A percentile compares a stretch with the other conserved stretches of the same genome.
These are phyloP conservation scores for Calliphora vomitoria DNA, from an alignment of 2,888 invertebrate species.

Conservation along the genomic window DNA sequence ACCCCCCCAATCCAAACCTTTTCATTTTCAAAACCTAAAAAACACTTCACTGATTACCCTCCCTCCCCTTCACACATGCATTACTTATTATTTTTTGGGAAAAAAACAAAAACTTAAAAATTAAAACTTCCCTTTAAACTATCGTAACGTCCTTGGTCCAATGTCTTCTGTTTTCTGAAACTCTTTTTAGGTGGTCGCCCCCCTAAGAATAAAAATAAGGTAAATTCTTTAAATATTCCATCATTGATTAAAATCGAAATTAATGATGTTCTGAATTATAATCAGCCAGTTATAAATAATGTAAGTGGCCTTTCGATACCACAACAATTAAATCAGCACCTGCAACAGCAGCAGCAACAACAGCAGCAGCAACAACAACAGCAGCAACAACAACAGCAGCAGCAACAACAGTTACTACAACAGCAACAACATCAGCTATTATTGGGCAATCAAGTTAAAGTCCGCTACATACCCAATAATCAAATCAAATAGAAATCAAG, in stretches of 20 bases:
- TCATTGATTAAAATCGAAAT: conserved; percentile 83
- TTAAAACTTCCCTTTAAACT: background rate
- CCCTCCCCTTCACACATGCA: too few species aligned
- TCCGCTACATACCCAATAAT: conserved; percentile 82
- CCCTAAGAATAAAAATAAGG: conserved; percentile 82
- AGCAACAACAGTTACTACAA: conserved; percentile 77
- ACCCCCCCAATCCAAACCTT: too few species aligned
- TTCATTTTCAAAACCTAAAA: too few species aligned
- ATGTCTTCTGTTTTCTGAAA: conserved; percentile 35
- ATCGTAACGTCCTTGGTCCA: conserved; percentile 46
- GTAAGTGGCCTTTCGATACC: conserved; percentile 82
- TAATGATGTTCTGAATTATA: conserved; percentile 81
- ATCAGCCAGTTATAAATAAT: conserved; percentile 82
- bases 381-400: conserved; percentile 76
- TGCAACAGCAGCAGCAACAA: conserved; percentile 81
- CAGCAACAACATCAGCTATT: conserved; percentile 79
- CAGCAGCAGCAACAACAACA: conserved; percentile 79
- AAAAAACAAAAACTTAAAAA: background rate
- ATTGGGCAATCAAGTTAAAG: conserved; percentile 81
- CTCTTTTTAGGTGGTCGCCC: conserved; percentile 82
- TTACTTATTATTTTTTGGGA: too few species aligned
- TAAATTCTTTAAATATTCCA: conserved; percentile 77
- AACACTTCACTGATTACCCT: too few species aligned
- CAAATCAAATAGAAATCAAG: conserved; percentile 73
- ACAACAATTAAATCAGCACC: conserved; percentile 82